phyloP scores from a whole-genome alignment of 2,888 invertebrate genomes.

The Cosmia trapezina region DNA sequence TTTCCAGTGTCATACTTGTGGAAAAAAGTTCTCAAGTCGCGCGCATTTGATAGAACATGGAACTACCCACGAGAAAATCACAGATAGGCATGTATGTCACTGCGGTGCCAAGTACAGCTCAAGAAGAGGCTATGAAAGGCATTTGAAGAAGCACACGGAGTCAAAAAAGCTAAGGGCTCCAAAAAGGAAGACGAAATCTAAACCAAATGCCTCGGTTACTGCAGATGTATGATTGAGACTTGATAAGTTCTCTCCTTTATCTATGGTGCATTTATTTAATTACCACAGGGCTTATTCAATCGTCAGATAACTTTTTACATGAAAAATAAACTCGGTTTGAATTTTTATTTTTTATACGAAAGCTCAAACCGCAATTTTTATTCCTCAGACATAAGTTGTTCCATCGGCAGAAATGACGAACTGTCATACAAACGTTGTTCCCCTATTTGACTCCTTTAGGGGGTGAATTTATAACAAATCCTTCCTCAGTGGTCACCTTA shows the following conservation, averaged over 20 bases:
- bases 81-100: conserved; percentile 72
- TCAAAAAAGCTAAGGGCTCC: conserved; percentile 16
- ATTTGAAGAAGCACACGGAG: conserved; percentile 65
- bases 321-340: too few relatives aligned
- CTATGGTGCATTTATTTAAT: too few relatives aligned
- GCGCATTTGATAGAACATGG: conserved; percentile 73
- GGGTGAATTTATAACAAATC: not conserved
- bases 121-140: conserved; percentile 72
- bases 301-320: too few relatives aligned
- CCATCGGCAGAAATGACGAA: too few relatives aligned
- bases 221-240: conserved; percentile 8
- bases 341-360: too few relatives aligned
- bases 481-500: too few relatives aligned
- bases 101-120: conserved; percentile 73
- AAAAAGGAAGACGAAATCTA: not conserved
- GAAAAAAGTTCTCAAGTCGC: conserved; percentile 69
- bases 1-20: conserved; percentile 75
- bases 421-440: too few relatives aligned
- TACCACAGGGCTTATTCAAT: too few relatives aligned
- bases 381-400: too few relatives aligned
- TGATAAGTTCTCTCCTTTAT: not conserved
- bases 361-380: too few relatives aligned
- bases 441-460: not conserved
- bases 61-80: conserved; percentile 71
- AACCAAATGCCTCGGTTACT: not conserved